phyloP scores from a whole-genome alignment of 2,888 invertebrate species.

The Vesta saturnalis region DNA sequence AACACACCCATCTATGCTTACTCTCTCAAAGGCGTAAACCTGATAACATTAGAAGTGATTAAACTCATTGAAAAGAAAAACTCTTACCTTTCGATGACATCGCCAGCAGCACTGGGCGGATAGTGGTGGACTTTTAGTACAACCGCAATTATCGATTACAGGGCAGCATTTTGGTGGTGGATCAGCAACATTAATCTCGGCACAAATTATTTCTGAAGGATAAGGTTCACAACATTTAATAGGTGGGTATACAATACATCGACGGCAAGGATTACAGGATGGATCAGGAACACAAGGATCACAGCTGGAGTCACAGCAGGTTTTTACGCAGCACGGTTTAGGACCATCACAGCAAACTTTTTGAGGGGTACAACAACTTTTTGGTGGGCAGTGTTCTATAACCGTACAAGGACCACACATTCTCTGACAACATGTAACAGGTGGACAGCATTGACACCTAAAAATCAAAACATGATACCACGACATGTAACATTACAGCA shows the following conservation, averaged over 20 bases:
- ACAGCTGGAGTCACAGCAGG: constrained; percentile 31
- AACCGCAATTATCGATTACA: constrained; percentile 44
- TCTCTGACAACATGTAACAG: neutral
- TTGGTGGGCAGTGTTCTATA: neutral
- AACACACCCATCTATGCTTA: constrained; percentile 60
- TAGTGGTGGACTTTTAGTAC: constrained; percentile 31
- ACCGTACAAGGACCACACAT: neutral
- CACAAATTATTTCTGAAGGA: constrained; percentile 46
- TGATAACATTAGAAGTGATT: constrained; percentile 30
- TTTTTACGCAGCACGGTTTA: too few species aligned
- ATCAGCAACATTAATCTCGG: neutral
- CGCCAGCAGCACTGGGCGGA: constrained; percentile 54
- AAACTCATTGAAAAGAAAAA: neutral
- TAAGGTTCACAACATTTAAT: constrained; percentile 47
- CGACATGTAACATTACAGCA: neutral
- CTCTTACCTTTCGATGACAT: constrained; percentile 58
- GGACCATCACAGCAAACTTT: neutral
- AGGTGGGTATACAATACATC: constrained; percentile 28
- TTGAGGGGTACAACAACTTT: too few species aligned
- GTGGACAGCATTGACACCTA: neutral
- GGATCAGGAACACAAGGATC: neutral
- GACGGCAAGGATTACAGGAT: constrained; percentile 39
- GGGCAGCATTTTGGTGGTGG: constrained; percentile 42
- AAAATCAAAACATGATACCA: neutral
- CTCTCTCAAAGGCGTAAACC: constrained; percentile 59